A percentile compares a stretch with the other conserved stretches of the same genome.
phyloP scores from a whole-genome alignment of 2,113 vertebrate species.

The Phodopus roborovskii region DNA sequence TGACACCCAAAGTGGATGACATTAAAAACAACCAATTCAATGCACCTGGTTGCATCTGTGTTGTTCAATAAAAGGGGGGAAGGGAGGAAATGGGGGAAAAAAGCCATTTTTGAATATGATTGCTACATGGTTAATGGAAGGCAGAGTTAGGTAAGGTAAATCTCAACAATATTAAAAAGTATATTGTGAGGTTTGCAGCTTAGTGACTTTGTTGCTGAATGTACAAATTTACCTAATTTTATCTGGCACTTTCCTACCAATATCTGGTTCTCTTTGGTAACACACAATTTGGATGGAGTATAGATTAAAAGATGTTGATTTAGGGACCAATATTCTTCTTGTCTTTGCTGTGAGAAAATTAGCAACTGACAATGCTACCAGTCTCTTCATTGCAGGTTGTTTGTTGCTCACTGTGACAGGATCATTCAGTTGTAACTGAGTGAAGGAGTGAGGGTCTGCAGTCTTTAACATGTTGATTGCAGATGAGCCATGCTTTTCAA shows the following conservation, averaged over 20 bases:
- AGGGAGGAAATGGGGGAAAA: background rate
- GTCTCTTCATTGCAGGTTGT: background rate
- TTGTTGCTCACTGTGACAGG: background rate
- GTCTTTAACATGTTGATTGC: background rate
- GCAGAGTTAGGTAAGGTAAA: background rate
- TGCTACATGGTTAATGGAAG: background rate
- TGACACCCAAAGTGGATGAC: background rate
- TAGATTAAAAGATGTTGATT: background rate
- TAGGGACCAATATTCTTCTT: background rate
- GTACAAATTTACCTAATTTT: background rate
- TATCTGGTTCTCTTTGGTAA: background rate
- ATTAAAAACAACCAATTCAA: constrained; percentile 3
- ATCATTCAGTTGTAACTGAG: background rate
- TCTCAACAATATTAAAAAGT: background rate
- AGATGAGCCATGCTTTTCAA: background rate
- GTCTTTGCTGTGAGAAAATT: background rate
- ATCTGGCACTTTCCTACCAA: background rate
- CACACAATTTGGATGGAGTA: background rate
- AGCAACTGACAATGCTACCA: background rate
- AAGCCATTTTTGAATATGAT: background rate
- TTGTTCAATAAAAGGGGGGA: background rate
- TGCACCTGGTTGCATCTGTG: background rate
- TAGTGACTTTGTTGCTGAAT: background rate
- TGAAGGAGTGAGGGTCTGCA: background rate
- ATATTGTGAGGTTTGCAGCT: background rate